These are phyloP conservation scores for Orestias chungarensis DNA, from an alignment of 2,797 vertebrate genomes.

Conservation along the genomic window DNA sequence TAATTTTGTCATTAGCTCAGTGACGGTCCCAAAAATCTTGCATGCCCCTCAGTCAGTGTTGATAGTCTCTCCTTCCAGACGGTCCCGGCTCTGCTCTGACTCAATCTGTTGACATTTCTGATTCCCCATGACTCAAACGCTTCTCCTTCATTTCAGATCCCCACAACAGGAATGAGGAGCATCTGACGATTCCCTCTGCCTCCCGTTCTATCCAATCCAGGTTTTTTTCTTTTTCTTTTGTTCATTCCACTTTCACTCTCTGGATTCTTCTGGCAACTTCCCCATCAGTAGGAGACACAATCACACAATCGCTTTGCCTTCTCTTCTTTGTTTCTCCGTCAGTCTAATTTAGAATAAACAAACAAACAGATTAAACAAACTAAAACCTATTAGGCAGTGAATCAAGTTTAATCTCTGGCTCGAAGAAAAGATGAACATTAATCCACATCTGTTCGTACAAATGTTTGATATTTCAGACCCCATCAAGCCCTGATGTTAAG, in stretches of 20 bases:
- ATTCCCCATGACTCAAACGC: constrained; percentile 71
- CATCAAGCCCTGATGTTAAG: constrained; percentile 57
- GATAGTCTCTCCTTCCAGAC: constrained; percentile 73
- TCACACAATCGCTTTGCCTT: constrained; percentile 43
- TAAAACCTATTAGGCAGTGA: constrained; percentile 80
- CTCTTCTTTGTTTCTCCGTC: constrained; percentile 54
- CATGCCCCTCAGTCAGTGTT: constrained; percentile 68
- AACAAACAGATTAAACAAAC: constrained; percentile 62
- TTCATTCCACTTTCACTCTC: constrained; percentile 67
- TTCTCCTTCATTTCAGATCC: constrained; percentile 65
- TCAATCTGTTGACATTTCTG: constrained; percentile 79
- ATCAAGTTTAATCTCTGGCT: constrained; percentile 82
- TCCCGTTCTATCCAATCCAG: constrained; percentile 58
- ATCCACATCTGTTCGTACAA: constrained; percentile 85
- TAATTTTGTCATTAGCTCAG: constrained; percentile 70
- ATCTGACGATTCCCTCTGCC: constrained; percentile 71
- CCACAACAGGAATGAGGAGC: constrained; percentile 67
- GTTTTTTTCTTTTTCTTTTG: constrained; percentile 48
- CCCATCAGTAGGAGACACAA: constrained; percentile 56
- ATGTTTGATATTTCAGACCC: constrained; percentile 82
- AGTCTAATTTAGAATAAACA: constrained; percentile 64
- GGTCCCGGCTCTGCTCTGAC: constrained; percentile 73
- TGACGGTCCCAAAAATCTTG: constrained; percentile 65
- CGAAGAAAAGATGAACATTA: constrained; percentile 84
- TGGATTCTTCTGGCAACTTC: constrained; percentile 63